Evolutionary conservation across 2,797 vertebrate genomes (phyloP).

Genomic region (Cirrhinus molitorella): DNA sequence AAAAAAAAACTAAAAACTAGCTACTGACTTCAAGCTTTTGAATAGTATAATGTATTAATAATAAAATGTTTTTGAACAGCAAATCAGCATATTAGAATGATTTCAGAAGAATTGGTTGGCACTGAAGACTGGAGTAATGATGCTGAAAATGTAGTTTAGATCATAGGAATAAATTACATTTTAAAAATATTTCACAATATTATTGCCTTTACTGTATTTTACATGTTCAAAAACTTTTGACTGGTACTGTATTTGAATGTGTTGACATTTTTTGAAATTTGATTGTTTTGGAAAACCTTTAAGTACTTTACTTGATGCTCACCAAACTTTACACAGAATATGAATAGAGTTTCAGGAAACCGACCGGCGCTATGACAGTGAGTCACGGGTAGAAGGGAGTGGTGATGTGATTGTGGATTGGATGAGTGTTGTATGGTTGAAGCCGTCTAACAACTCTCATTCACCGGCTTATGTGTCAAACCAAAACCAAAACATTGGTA

Average conservation of each 20-base stretch:
- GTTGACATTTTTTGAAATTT: neutral
- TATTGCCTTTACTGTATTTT: no score
- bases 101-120: no score
- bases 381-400: conserved; percentile 48
- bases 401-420: conserved; percentile 21
- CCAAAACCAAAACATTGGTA: neutral
- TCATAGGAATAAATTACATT: no score
- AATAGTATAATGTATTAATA: no score
- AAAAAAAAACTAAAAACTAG: no score
- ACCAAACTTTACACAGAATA: neutral
- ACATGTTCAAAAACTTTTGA: no score
- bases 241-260: neutral
- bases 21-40: no score
- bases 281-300: neutral
- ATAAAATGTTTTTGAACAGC: no score
- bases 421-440: neutral
- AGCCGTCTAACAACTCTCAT: neutral
- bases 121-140: no score
- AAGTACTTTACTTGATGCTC: neutral
- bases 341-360: conserved; percentile 55
- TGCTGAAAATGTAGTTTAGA: no score
- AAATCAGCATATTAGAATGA: no score
- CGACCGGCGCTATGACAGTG: conserved; percentile 55
- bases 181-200: no score
- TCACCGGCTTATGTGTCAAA: neutral